Evolutionary conservation across 1,140 invertebrate species (phyloP).

Genomic region (Drosophila lacertosa): DNA sequence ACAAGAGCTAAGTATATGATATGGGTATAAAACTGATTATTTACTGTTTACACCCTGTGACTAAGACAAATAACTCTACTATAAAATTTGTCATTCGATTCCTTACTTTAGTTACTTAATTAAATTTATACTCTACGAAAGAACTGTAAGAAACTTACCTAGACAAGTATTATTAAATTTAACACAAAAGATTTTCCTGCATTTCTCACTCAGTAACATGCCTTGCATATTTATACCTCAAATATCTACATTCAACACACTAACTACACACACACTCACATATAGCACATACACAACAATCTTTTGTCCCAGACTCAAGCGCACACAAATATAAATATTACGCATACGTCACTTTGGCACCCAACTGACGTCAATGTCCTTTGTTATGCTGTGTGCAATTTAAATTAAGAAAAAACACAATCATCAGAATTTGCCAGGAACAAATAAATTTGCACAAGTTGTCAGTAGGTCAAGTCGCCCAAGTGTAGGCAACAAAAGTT

Average conservation of each 20-base stretch:
- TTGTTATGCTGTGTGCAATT: conserved; percentile 16
- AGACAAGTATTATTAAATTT: background rate
- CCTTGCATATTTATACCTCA: background rate
- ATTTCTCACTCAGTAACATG: background rate
- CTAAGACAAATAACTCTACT: too few species aligned
- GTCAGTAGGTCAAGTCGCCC: conserved; percentile 64
- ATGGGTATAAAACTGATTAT: too few species aligned
- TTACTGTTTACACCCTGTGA: too few species aligned
- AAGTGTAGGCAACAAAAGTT: conserved; percentile 56
- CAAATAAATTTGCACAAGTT: conserved; percentile 40
- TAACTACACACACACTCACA: background rate
- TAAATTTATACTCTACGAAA: too few species aligned
- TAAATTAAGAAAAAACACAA: conserved; percentile 10
- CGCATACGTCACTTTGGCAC: conserved; percentile 19
- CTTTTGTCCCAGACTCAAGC: background rate
- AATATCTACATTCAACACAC: background rate
- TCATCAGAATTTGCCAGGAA: conserved; percentile 21
- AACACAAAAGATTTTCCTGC: too few species aligned
- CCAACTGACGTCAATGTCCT: background rate
- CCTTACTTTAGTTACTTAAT: too few species aligned
- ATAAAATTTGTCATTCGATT: too few species aligned
- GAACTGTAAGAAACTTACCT: too few species aligned
- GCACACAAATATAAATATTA: conserved; percentile 16
- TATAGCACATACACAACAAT: background rate
- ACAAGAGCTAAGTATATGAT: too few species aligned